These are phyloP conservation scores for Alloscopus bannaensis DNA, from an alignment of 2,888 invertebrate species.

Conservation along the genomic window DNA sequence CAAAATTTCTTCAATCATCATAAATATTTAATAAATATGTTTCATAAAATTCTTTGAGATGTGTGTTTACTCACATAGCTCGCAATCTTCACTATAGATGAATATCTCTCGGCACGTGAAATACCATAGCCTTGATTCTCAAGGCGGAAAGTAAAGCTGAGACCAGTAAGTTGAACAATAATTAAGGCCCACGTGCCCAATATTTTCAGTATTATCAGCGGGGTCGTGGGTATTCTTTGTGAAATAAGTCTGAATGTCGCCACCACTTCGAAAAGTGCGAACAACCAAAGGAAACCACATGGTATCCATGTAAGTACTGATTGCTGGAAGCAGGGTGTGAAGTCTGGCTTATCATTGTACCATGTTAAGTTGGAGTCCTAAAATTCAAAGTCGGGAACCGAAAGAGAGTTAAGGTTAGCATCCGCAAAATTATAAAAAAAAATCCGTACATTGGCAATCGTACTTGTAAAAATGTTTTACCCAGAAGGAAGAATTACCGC, in stretches of 20 bases:
- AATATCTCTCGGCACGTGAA: conserved; percentile 53
- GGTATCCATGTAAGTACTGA: conserved; percentile 78
- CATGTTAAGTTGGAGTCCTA: conserved; percentile 88
- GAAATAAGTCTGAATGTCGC: conserved; percentile 26
- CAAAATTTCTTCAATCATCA: too few relatives aligned
- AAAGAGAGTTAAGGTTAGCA: background rate
- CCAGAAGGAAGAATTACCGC: conserved; percentile 57
- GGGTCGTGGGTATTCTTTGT: conserved; percentile 49
- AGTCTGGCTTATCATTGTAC: conserved; percentile 80
- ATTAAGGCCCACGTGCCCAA: conserved; percentile 52
- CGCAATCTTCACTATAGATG: conserved; percentile 60
- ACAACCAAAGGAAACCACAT: conserved; percentile 74
- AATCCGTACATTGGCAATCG: background rate
- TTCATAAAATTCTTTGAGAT: too few relatives aligned
- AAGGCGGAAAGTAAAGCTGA: conserved; percentile 58
- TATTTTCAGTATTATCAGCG: conserved; percentile 51
- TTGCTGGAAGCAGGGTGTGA: conserved; percentile 77
- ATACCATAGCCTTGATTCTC: conserved; percentile 33
- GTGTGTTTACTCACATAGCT: conserved; percentile 56
- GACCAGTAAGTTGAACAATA: conserved; percentile 55
- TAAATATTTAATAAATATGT: too few relatives aligned
- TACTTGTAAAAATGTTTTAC: conserved; percentile 27
- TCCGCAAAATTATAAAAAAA: background rate
- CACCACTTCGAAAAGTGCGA: conserved; percentile 43
- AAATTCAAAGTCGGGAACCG: conserved; percentile 74